A percentile compares a stretch with the other conserved stretches of the same genome.
Evolutionary conservation across 2,888 invertebrate species (phyloP).

Genomic region (Drymonia ruficornis): DNA sequence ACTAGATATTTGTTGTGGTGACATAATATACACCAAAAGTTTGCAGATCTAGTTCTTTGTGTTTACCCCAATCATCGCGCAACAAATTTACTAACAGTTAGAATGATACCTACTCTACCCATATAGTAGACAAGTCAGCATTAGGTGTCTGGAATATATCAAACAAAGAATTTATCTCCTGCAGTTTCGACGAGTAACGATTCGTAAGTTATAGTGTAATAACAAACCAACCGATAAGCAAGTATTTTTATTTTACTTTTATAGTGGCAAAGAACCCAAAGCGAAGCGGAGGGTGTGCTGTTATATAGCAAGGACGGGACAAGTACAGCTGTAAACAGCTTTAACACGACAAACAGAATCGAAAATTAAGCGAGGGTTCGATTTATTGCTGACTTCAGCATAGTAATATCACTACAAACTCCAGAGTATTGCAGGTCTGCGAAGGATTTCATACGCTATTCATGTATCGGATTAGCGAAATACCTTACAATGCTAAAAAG

Average conservation of each 20-base stretch:
- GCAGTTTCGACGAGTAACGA: slow-evolving; percentile 11
- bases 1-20: slow-evolving; percentile 25
- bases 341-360: slow-evolving; percentile 20
- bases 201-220: slow-evolving; percentile 26
- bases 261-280: slow-evolving; percentile 31
- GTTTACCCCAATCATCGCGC: no score
- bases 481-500: slow-evolving; percentile 17
- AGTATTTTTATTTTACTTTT: slow-evolving; percentile 16
- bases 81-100: slow-evolving; percentile 15
- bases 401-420: background rate
- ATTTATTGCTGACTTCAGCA: slow-evolving; percentile 26
- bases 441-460: background rate
- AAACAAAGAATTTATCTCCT: slow-evolving; percentile 15
- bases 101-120: no score
- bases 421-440: no score
- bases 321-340: slow-evolving; percentile 29
- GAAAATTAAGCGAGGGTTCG: slow-evolving; percentile 15
- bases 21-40: no score
- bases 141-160: slow-evolving; percentile 8
- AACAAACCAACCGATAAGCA: slow-evolving; percentile 26
- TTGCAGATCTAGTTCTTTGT: no score
- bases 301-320: slow-evolving; percentile 23
- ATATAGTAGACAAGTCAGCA: background rate
- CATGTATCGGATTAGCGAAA: slow-evolving; percentile 6
- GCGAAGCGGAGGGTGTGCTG: slow-evolving; percentile 32